These are phyloP conservation scores for Timandra comae DNA, from an alignment of 2,888 invertebrate genomes.

Conservation along the genomic window DNA sequence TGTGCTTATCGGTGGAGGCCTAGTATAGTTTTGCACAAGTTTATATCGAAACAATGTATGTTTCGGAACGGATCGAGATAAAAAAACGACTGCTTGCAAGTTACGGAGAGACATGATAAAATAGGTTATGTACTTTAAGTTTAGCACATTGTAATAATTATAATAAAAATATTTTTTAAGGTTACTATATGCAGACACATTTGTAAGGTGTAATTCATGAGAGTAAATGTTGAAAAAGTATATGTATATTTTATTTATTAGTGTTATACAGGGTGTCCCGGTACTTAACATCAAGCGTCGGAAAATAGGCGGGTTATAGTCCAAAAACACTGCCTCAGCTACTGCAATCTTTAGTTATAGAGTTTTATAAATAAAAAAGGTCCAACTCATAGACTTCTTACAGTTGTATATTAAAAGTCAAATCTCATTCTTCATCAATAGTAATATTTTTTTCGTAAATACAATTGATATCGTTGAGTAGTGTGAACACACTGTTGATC, in stretches of 20 bases:
- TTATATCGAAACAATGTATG: slow-evolving; percentile 15
- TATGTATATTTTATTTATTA: slow-evolving; percentile 21
- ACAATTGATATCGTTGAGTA: slow-evolving; percentile 35
- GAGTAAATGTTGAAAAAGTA: slow-evolving; percentile 70
- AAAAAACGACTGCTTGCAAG: slow-evolving; percentile 61
- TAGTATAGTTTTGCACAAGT: slow-evolving; percentile 47
- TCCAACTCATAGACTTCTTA: too few relatives aligned
- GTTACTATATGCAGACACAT: slow-evolving; percentile 72
- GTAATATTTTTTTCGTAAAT: slow-evolving; percentile 4
- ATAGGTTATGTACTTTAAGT: slow-evolving; percentile 68
- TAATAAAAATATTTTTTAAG: slow-evolving; percentile 67
- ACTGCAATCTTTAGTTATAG: too few relatives aligned
- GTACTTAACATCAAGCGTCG: too few relatives aligned
- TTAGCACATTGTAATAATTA: slow-evolving; percentile 74
- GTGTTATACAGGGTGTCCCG: too few relatives aligned
- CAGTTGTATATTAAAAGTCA: too few relatives aligned
- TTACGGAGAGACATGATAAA: slow-evolving; percentile 64
- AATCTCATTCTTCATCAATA: slow-evolving; percentile 3
- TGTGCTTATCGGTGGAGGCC: slow-evolving; percentile 45
- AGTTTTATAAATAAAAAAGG: too few relatives aligned
- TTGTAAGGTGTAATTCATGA: slow-evolving; percentile 74
- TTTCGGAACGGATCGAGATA: slow-evolving; percentile 3
- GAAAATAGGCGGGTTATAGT: too few relatives aligned
- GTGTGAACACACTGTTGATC: slow-evolving; percentile 54
- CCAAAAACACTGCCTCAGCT: too few relatives aligned